Evolutionary conservation across 2,113 vertebrate species (phyloP), one percentile per base, ranked within the genome.

Genomic region (Saimiri boliviensis): DNA sequence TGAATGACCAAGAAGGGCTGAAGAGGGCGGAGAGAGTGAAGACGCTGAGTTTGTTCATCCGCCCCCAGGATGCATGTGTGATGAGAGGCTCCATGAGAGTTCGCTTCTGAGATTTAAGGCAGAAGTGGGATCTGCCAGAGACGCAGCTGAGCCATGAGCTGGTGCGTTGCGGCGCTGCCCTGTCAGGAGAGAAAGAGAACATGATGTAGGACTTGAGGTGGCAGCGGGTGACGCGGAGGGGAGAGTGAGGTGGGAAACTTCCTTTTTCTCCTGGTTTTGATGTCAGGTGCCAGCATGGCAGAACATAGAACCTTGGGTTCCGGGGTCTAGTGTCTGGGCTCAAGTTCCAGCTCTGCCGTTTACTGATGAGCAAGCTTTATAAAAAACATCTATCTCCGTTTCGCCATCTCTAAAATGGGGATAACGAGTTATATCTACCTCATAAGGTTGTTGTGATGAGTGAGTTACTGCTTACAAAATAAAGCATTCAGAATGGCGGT

Each of bases 61-160:
- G 35, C 21, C 17, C 8, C 11, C 21, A 10, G 9, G 56, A 11
- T 4, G 70, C 32, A 35, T 10, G 0, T 1, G 1, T 42, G 1
- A 1, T 42, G 25, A 60, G 35, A 16, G 14, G 25, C 32, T 60
- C 25, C 2, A 4, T 8, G 4, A 20, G n/a, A n/a, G 5, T 12
- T 16, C 42, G 40, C 37, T 25, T 58, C 8, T 1, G 11, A 1
- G 56, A 5, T 8, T 30, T 20, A 17, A 42, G 30, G 71, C 8
- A 8, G 52, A 42, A 20, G 60, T 27, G 45, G 71, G 42, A 3
- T 3, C 74, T 16, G 13, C 27, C 14, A 42, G 17, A 17, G 47
- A 47, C 3, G 6, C 8, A 11, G 37, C 23, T n/a, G 3, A 12
- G 81, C 6, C 1, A 4, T 1, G 2, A 70, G 49, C 47, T 8